Evolutionary conservation across 2,113 vertebrate genomes (phyloP), one percentile per base, ranked within the genome.

Genomic region (Condylura cristata): DNA sequence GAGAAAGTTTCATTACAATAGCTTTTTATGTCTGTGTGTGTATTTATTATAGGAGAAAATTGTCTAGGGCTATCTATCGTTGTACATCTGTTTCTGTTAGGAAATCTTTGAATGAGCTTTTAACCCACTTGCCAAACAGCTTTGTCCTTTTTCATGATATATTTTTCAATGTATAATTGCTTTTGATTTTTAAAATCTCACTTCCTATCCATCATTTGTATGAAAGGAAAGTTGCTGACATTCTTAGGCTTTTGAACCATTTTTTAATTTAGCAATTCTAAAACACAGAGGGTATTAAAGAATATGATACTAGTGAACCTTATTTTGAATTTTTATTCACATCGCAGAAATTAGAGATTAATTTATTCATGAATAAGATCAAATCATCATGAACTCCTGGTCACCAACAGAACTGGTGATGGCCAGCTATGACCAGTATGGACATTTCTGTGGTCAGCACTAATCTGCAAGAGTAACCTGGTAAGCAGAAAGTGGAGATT

Each of bases 91-190:
- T 26, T 61, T 79, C 68, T 76, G 13, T 65, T 80, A 86, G 71
- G 75, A 93, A 85, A 85, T 44, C 87, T 85, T 68, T 11, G 30
- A 92, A 70, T 88, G 83, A 95, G 63, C 61, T 75, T 22, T 56
- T 92, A 95, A 95, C 96, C 96, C 93, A 75, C 95, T 97, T 95
- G 89, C 97, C 96, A 97, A 0, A 84, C 96, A 90, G 51, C 93
- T 96, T 95, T 82, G 86, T 30, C 56, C 76, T 88, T 96, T 96
- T 60, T 18, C 84, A 94, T 96, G 93, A 58, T 80, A 92, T 95
- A 94, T 83, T 83, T 95, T 91, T 88, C 87, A 94, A 44, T 44
- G 48, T 0, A 82, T 12, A 65, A 46, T 93, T 86, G 66, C 75
- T 93, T 94, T 95, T 89, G 11, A 85, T 74, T 91, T 76, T 74